Base-by-base conservation (phyloP, 2,888 invertebrate genomes). In the Synergus gifuensis region DNA sequence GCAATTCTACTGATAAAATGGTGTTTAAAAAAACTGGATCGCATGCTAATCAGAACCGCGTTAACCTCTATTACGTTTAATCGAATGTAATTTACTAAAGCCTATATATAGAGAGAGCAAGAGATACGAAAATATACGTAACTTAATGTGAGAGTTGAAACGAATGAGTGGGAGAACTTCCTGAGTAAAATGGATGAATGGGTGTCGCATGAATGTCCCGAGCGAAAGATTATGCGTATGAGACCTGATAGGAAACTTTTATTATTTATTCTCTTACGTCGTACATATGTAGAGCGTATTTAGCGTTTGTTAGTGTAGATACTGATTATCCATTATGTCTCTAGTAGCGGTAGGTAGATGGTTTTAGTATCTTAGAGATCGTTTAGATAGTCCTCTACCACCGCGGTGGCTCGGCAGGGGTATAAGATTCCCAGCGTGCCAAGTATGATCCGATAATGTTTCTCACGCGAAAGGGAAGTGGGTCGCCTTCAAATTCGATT, bases 41-140 rank as follows among this genome's bases (percentile, higher is more conserved):
- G 89, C 90, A 91, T 91, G 91, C 91, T 92, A 91, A 91, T 92
- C 91, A 91, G 92, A 91, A 92, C 91, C 92, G 90, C 92, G 91
- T 92, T 92, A 91, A 91, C 92, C 91, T 92, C 91, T 89, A 88
- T 91, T 91, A 91, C 90, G 89, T 91, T 91, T 91, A 91, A 91
- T 89, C 88, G 89, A 90, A 89, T 90, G 89, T 91, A 90, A 91
- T 90, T 91, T 90, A 90, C 89, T 89, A 89, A 90, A 91, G 89
- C 87, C 88, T 88, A 88, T 84, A 84, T 85, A 82, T 83, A 86
- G 83, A 86, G 83, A 83, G 81, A 79, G 77, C 81, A 79, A 77
- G 84, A 80, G 83, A 58, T 78, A 60, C 69, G 62, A 80, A 49
- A 77, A 81, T 76, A 78, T 77, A 80, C 81, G 79, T 78, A 81